A percentile compares a stretch with the other conserved stretches of the same genome.
These are phyloP conservation scores for Hassar affinis DNA, from an alignment of 2,113 vertebrate species.

Conservation along the genomic window DNA sequence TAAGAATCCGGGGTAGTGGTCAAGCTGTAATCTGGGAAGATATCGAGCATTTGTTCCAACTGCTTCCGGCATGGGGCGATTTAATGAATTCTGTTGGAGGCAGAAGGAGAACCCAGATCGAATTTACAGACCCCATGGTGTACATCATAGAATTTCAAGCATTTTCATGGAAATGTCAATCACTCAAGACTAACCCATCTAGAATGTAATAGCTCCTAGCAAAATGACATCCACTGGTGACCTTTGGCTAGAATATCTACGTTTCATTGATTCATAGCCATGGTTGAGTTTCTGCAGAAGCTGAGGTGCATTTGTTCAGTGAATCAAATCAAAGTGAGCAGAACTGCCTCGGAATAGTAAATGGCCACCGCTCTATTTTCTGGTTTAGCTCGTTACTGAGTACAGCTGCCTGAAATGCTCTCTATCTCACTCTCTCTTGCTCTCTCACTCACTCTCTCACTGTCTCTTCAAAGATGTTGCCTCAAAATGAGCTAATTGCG, in stretches of 20 bases:
- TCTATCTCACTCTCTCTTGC: not conserved
- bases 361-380: constrained; percentile 23
- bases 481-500: not conserved
- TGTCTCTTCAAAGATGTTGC: not conserved
- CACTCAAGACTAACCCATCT: constrained; percentile 22
- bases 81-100: constrained; percentile 4
- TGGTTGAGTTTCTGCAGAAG: constrained; percentile 16
- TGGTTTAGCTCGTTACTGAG: constrained; percentile 10
- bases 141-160: constrained; percentile 19
- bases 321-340: constrained; percentile 33
- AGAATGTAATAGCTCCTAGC: constrained; percentile 12
- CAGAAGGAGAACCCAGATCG: not conserved
- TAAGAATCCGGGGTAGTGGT: not conserved
- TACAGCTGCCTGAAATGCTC: not conserved
- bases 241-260: constrained; percentile 37
- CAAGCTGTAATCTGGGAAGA: not conserved
- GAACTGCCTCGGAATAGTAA: constrained; percentile 31
- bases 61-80: not conserved
- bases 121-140: constrained; percentile 20
- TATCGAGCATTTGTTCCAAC: not conserved
- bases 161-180: constrained; percentile 32
- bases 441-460: not conserved
- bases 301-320: constrained; percentile 23
- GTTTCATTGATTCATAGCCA: constrained; percentile 37
- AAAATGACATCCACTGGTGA: constrained; percentile 22